Evolutionary conservation across 2,113 vertebrate species (phyloP).

Genomic region (Cnemophilus loriae): DNA sequence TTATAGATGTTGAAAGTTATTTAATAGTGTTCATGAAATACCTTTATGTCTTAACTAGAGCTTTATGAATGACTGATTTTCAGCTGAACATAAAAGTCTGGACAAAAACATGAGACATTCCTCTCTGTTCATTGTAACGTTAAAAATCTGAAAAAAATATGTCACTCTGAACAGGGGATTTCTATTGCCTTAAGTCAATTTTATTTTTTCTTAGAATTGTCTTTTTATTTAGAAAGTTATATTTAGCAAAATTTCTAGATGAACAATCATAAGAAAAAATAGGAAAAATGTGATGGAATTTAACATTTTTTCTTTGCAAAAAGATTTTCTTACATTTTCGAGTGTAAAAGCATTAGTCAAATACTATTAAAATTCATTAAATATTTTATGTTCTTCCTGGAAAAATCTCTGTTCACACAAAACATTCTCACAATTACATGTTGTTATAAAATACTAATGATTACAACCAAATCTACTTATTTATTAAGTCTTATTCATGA

Average conservation of each 20-base stretch:
- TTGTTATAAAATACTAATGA: not conserved
- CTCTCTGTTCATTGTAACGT: not conserved
- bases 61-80: not conserved
- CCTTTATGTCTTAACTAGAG: not conserved
- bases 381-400: not conserved
- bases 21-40: not conserved
- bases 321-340: not conserved
- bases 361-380: not conserved
- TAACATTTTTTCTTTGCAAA: not conserved
- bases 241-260: not conserved
- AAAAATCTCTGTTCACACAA: not conserved
- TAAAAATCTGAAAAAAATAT: not conserved
- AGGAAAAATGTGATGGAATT: not conserved
- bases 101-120: not conserved
- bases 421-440: not conserved
- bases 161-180: not conserved
- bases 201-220: not conserved
- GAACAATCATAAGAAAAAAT: not conserved
- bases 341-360: not conserved
- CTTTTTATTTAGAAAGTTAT: not conserved
- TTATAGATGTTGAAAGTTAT: not conserved
- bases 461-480: not conserved
- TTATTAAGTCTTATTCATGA: not conserved
- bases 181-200: not conserved
- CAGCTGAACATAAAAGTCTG: not conserved